phyloP scores from a whole-genome alignment of 2,797 vertebrate genomes.

The Babyrousa celebensis region DNA sequence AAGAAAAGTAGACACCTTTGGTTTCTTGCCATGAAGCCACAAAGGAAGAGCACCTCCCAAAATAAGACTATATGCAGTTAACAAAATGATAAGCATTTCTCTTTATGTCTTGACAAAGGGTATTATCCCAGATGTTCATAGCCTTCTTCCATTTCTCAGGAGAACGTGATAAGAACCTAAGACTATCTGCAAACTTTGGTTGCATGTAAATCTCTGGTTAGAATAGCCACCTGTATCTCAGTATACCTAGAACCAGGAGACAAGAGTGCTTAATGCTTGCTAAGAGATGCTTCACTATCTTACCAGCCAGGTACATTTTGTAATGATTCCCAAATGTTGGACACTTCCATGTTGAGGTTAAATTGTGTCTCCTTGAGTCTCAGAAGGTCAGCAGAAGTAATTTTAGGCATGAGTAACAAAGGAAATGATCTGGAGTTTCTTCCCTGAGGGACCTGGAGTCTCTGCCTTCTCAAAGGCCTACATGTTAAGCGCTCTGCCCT shows the following conservation, averaged over 20 bases:
- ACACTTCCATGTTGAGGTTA: not conserved
- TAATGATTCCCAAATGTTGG: not conserved
- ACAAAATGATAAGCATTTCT: conserved; percentile 65
- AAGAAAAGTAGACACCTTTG: conserved; percentile 73
- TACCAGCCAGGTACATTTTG: not conserved
- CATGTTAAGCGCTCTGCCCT: not conserved
- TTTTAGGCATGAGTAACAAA: conserved; percentile 33
- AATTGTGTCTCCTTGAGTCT: not conserved
- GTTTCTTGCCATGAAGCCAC: conserved; percentile 77
- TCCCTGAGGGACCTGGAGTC: not conserved
- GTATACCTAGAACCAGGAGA: not conserved
- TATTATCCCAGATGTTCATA: conserved; percentile 58
- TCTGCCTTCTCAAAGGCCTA: not conserved
- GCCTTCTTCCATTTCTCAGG: conserved; percentile 25
- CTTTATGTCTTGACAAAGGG: conserved; percentile 58
- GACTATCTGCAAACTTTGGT: conserved; percentile 49
- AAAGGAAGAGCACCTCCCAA: conserved; percentile 69
- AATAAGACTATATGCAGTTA: conserved; percentile 66
- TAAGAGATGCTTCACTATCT: not conserved
- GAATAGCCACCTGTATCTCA: not conserved
- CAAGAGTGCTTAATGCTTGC: not conserved
- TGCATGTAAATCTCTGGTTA: conserved; percentile 67
- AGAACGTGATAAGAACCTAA: conserved; percentile 65
- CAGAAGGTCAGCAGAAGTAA: not conserved
- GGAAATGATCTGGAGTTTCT: not conserved